Evolutionary conservation across 2,888 invertebrate genomes (phyloP), one percentile per base, ranked within the genome.

Genomic region (Platypus cylindrus): DNA sequence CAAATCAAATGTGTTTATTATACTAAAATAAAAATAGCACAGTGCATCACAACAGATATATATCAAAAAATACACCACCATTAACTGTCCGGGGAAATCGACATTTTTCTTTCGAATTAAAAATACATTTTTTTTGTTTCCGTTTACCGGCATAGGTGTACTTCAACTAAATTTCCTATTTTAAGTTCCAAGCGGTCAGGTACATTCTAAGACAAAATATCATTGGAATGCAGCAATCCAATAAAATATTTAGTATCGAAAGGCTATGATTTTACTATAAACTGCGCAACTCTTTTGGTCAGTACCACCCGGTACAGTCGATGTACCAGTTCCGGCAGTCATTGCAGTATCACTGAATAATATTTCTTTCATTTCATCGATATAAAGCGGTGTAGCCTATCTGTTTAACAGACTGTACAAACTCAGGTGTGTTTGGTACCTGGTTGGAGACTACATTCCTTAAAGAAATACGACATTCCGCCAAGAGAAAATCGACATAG

Each of bases 381-480:
- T n/a, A n/a, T n/a, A n/a, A n/a, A 12, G 26, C 30, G 7, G 30
- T 30, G 13, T 12, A 7, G 5, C 23, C 14, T 3, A 43, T 45
- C 50, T 47, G 33, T 39, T 11, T 5, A 40, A 18, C 30, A 17
- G 58, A 56, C 34, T 60, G 58, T 60, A 60, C 57, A 49, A 55
- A 58, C 60, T 60, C 62, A 62, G 62, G 62, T 62, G 62, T 60
- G 61, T 61, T 58, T 55, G 49, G 52, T 56, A 56, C 59, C 60
- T 51, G 32, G 55, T 47, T 47, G 49, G 59, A 60, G 63, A 59
- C 57, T 63, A 61, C 61, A 62, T 62, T 63, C 63, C 63, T 48
- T 45, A 47, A n/a, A 54, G 49, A 51, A 54, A 50, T 50, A 51
- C 55, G 52, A 56, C 59, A 62, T 62, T 62, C 62, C 60, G 49